Conservation (phyloP, 2,797 vertebrate species). For the Gallinago nigripennis region DNA sequence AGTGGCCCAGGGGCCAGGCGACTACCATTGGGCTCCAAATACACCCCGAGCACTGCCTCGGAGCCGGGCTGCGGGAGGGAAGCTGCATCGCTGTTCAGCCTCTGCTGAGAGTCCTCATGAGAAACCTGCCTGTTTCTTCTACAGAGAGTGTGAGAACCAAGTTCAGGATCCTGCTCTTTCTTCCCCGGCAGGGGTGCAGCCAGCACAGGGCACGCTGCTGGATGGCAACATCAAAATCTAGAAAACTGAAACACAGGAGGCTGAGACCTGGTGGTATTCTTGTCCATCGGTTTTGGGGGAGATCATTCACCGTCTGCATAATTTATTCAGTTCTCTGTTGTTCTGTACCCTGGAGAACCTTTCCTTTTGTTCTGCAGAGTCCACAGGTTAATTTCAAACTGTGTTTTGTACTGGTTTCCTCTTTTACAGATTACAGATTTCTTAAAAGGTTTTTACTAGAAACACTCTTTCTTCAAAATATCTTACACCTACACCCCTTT, state of each 20-base stretch:
- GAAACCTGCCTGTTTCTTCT: neutral
- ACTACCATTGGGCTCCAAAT: rapidly evolving
- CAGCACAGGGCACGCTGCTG: neutral
- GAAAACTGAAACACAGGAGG: neutral
- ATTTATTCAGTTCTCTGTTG: neutral
- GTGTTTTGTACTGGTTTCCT: neutral
- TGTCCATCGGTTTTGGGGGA: neutral
- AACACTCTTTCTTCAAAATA: neutral
- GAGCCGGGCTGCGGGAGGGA: neutral
- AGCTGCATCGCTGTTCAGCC: rapidly evolving
- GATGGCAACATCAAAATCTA: neutral
- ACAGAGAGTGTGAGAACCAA: neutral
- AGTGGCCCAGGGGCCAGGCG: no score
- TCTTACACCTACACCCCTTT: neutral
- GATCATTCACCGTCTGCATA: neutral
- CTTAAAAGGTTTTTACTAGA: neutral
- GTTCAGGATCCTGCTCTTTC: no score
- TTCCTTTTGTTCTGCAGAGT: neutral
- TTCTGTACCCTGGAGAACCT: neutral
- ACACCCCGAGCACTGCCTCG: rapidly evolving
- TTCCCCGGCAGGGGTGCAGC: neutral
- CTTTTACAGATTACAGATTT: neutral
- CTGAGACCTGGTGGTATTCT: neutral
- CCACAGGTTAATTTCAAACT: neutral
- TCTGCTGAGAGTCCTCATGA: neutral